phyloP scores from a whole-genome alignment of 1,140 invertebrate species.

The Orussus abietinus region DNA sequence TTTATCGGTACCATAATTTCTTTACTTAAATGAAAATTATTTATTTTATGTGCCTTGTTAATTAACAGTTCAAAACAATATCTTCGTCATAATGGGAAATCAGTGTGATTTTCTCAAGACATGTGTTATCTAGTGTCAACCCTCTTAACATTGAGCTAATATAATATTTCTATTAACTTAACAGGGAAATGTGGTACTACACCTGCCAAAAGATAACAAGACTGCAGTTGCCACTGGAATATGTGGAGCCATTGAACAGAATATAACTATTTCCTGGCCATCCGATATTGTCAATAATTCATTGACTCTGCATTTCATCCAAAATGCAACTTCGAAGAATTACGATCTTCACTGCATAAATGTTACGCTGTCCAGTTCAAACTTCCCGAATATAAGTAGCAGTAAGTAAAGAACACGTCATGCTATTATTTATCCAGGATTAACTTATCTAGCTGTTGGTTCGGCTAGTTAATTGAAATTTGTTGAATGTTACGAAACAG shows the following conservation, averaged over 20 bases:
- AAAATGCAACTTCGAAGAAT: conserved; percentile 46
- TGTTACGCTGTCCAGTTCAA: conserved; percentile 16
- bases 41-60: conserved; percentile 6
- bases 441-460: conserved; percentile 3
- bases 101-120: not conserved
- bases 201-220: conserved; percentile 46
- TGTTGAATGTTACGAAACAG: not conserved
- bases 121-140: too few relatives aligned
- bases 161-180: conserved; percentile 1
- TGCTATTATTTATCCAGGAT: not conserved
- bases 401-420: conserved; percentile 21
- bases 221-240: conserved; percentile 38
- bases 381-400: conserved; percentile 22
- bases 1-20: not conserved
- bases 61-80: not conserved
- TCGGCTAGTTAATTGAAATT: conserved; percentile 11
- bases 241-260: conserved; percentile 48
- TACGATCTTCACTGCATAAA: conserved; percentile 34
- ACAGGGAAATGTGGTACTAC: conserved; percentile 24
- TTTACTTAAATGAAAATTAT: conserved; percentile 17
- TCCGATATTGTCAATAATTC: conserved; percentile 21
- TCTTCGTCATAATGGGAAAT: not conserved
- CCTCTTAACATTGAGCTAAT: too few relatives aligned
- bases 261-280: conserved; percentile 50
- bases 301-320: conserved; percentile 48